These are phyloP conservation scores for Bursaphelenchus mucronatus DNA, from an alignment of 1,140 invertebrate species.

Conservation along the genomic window DNA sequence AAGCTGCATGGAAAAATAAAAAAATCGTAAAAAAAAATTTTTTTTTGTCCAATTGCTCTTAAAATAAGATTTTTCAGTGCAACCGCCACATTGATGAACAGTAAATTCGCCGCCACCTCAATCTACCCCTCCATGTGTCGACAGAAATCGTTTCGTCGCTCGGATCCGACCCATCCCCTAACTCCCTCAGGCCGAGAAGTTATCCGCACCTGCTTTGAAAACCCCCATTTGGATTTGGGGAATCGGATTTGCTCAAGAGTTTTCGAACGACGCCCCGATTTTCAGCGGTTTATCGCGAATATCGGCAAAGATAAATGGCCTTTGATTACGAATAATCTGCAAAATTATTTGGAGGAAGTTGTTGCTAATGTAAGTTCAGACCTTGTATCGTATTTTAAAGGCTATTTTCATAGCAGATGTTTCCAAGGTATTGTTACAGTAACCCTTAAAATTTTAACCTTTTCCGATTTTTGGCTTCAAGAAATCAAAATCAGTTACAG, in stretches of 20 bases:
- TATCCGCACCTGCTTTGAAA: conserved; percentile 54
- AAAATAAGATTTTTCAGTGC: conserved; percentile 16
- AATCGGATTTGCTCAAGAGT: conserved; percentile 48
- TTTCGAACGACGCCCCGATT: conserved; percentile 52
- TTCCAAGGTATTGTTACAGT: background rate
- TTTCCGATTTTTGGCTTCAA: background rate
- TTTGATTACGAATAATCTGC: conserved; percentile 42
- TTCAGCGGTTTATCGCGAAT: conserved; percentile 43
- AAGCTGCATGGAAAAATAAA: too few species aligned
- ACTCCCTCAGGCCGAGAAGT: conserved; percentile 44
- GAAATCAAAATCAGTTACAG: background rate
- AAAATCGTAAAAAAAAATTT: too few species aligned
- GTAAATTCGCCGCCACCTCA: conserved; percentile 1
- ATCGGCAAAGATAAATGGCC: conserved; percentile 53
- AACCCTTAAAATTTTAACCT: conserved; percentile 7
- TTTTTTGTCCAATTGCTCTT: too few species aligned
- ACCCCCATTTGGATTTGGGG: conserved; percentile 54
- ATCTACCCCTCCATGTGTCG: conserved; percentile 3
- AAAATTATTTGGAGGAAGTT: conserved; percentile 51
- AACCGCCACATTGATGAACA: conserved; percentile 1
- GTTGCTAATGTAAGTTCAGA: conserved; percentile 47
- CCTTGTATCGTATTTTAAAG: background rate
- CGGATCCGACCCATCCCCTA: conserved; percentile 45
- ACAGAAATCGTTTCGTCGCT: conserved; percentile 34
- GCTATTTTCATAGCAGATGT: conserved; percentile 1